Evolutionary conservation across 2,113 vertebrate genomes (phyloP), one percentile per base, ranked within the genome.

Genomic region (Hystrix cristata): DNA sequence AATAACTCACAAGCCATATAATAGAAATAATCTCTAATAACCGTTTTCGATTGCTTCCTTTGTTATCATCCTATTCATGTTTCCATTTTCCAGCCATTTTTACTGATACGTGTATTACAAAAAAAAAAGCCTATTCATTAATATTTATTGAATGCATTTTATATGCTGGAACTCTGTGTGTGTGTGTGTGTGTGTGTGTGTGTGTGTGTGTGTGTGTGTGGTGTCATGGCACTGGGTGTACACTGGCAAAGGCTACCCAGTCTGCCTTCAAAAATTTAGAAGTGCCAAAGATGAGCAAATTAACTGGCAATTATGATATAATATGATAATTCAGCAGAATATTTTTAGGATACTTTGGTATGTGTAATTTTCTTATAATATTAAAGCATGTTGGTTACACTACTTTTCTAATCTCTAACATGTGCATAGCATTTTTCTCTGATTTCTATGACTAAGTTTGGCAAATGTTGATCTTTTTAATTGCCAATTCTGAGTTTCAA

Each of bases 321-420:
- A 19, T n/a, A 25, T 21, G 4, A 0, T 51, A 29, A 16, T 14
- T 84, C 19, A 43, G 8, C 19, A 64, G 8, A 19, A 1, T 4
- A 29, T n/a, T n/a, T n/a, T 46, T 57, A 69, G 3, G 27, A 62
- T 59, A 53, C 0, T 31, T 82, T 59, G 46, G 16, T 48, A 31
- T 3, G 14, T 62, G 29, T 46, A 65, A 34, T 59, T 87, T 90
- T 65, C 11, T 89, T 74, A 67, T 31, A 25, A 27, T 51, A 48
- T 10, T n/a, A 64, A 92, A 48, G 60, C 46, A 2, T 21, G 5
- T 31, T 67, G 21, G 8, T 12, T 72, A 1, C 15, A 31, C 76
- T 62, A 82, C 60, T 95, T 72, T 96, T 91, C 25, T 81, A 62
- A 64, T 46, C 25, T 92, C 59, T 91, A 59, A 69, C 43, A 83